Percentiles rank a stretch among this genome's conserved stretches.
Conservation (phyloP, 2,888 invertebrate genomes). For the Antheraea assamensis region DNA sequence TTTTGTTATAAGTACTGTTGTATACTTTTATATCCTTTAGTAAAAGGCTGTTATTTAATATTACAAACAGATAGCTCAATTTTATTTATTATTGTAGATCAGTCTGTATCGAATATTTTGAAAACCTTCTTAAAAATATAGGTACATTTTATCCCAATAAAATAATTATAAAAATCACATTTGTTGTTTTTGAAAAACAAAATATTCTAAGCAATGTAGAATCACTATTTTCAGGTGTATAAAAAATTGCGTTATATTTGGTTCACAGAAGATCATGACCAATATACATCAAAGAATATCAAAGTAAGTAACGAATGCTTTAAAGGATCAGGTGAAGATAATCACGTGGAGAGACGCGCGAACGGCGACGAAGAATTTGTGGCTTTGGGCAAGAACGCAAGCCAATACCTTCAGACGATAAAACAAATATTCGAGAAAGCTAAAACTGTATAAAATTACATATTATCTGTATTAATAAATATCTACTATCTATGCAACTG, state of each 20-base stretch:
- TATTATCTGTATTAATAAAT: neutral
- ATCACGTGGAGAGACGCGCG: constrained; percentile 19
- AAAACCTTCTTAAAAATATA: no score
- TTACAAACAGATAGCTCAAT: no score
- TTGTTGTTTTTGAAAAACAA: no score
- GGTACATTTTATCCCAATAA: no score
- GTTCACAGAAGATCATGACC: neutral
- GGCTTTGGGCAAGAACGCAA: constrained; percentile 42
- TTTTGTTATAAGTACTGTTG: no score
- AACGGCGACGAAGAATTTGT: constrained; percentile 30
- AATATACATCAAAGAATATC: neutral
- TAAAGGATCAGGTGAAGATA: neutral
- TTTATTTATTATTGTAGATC: no score
- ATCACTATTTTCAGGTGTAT: neutral
- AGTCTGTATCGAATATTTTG: no score
- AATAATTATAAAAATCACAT: no score
- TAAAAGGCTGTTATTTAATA: no score
- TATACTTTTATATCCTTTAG: no score
- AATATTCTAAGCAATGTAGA: no score
- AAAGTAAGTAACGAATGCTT: neutral
- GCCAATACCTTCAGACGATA: constrained; percentile 43
- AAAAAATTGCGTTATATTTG: neutral
- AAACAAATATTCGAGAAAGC: constrained; percentile 41
- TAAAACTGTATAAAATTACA: constrained; percentile 23
- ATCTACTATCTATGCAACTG: no score